Evolutionary conservation across 2,888 invertebrate species (phyloP), one percentile per base, ranked within the genome.

Genomic region (Leptarthrus brevirostris): DNA sequence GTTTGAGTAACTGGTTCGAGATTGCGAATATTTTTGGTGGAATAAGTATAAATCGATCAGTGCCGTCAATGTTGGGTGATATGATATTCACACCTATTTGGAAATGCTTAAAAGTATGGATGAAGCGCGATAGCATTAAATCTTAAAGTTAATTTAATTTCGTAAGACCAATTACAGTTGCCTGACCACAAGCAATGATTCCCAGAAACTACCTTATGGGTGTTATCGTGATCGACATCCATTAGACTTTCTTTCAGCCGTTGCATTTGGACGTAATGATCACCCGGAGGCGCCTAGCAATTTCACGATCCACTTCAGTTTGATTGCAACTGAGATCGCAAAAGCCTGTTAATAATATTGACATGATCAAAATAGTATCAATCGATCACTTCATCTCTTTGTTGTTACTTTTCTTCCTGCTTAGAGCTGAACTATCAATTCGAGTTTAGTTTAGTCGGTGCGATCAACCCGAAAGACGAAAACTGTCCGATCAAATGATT

Each of bases 281-380:
- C n/a, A 44, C 16, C n/a, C 2, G 44, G 44, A 44, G 44, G 12
- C 16, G 44, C n/a, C 12, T 44, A 44, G 12, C 2, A 1, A 44
- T 8, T 44, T 44, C 44, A 44, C 44, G 44, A 44, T 44, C 44
- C 44, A 44, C 16, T 44, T 44, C 44, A 44, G 16, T 44, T 44
- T 1, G 44, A 44, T 44, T 44, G 44, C 4, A 44, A 44, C 1
- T 44, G 12, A 14, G 44, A 44, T 44, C 44, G 14, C 1, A 44
- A 44, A 14, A 1, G 12, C 3, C 12, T 16, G 3, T 12, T 44
- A 44, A 44, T 44, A 44, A 44, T 44, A 44, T 44, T 44, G 44
- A 44, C 44, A 44, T 44, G 44, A 44, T 44, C 44, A 44, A 44
- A 44, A 44, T n/a, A 2, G 44, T 44, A 44, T 44, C 1, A 44